phyloP scores from a whole-genome alignment of 2,888 invertebrate species.

The Rosalia funebris region DNA sequence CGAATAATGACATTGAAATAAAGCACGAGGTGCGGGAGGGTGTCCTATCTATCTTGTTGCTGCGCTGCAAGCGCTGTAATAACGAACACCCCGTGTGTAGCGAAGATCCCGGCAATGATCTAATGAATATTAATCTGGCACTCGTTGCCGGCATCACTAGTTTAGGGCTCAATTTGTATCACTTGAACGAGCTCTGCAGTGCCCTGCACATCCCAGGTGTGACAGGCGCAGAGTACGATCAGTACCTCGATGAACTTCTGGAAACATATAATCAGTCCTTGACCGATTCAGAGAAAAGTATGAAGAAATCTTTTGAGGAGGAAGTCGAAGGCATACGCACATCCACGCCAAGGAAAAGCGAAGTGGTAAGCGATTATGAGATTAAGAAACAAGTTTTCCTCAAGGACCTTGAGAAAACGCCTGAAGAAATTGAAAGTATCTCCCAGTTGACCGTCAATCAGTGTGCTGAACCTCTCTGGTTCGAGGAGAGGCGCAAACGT shows the following conservation, averaged over 20 bases:
- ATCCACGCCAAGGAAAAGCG: conserved; percentile 14
- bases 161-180: conserved; percentile 44
- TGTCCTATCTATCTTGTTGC: conserved; percentile 43
- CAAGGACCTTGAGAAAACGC: conserved; percentile 35
- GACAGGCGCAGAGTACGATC: conserved; percentile 39
- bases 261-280: conserved; percentile 43
- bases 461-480: conserved; percentile 46
- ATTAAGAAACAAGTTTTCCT: conserved; percentile 39
- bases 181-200: conserved; percentile 48
- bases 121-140: conserved; percentile 47
- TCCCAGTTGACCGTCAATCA: conserved; percentile 43
- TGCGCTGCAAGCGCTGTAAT: conserved; percentile 43
- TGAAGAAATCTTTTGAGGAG: conserved; percentile 20
- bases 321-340: not conserved
- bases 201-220: conserved; percentile 45
- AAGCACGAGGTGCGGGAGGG: conserved; percentile 48
- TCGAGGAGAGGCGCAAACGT: conserved; percentile 48
- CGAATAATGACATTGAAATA: conserved; percentile 41
- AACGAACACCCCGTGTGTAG: conserved; percentile 44
- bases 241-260: conserved; percentile 44
- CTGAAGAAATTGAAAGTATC: conserved; percentile 40
- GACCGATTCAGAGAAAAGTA: conserved; percentile 25
- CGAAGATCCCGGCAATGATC: conserved; percentile 45
- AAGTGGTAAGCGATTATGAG: conserved; percentile 28
- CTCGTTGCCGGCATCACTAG: conserved; percentile 47